Conservation (phyloP, 2,113 vertebrate species). For the Malaclemys terrapin region DNA sequence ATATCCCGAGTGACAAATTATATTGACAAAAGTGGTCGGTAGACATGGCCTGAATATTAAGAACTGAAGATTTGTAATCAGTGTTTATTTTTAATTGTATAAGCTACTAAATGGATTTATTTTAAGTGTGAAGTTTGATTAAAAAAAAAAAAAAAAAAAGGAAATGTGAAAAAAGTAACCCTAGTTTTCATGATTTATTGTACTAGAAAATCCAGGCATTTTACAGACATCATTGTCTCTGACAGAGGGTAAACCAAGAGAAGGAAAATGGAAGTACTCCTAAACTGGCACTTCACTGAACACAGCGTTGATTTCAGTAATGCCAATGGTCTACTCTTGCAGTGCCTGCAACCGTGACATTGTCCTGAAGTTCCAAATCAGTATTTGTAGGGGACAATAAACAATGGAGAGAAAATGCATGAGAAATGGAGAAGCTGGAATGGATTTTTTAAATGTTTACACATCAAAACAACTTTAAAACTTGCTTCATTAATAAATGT, state of each 20-base stretch:
- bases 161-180: conserved; percentile 39
- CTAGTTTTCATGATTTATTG: conserved; percentile 49
- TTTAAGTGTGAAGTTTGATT: not conserved
- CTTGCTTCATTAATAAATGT: not conserved
- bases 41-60: not conserved
- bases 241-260: conserved; percentile 47
- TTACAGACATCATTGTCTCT: not conserved
- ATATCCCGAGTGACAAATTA: too few species aligned
- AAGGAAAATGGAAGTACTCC: conserved; percentile 37
- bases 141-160: not conserved
- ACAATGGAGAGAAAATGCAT: not conserved
- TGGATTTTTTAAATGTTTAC: not conserved
- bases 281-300: not conserved
- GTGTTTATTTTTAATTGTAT: not conserved
- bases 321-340: not conserved
- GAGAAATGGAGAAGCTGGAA: not conserved
- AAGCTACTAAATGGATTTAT: not conserved
- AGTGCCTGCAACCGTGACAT: accelerated
- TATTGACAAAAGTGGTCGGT: too few species aligned
- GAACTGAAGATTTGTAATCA: not conserved
- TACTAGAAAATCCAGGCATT: conserved; percentile 4
- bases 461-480: not conserved
- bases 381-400: accelerated
- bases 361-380: not conserved
- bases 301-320: not conserved